Conservation (phyloP, 2,113 vertebrate species). For the Kryptolebias marmoratus region DNA sequence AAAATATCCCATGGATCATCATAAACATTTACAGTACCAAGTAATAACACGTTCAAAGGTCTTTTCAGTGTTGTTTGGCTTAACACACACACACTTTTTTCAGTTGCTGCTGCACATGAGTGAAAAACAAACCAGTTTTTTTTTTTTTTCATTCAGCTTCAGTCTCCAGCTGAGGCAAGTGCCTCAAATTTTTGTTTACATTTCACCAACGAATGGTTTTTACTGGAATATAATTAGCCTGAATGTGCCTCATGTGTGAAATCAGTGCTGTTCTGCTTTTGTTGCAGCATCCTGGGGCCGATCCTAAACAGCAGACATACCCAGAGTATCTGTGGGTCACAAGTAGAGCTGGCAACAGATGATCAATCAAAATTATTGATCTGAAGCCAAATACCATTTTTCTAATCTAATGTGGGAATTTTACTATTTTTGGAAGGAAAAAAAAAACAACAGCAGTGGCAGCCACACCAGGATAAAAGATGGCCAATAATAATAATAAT, state of each 20-base stretch:
- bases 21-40: constrained; percentile 19
- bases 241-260: constrained; percentile 20
- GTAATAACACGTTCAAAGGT: constrained; percentile 24
- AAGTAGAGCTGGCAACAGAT: background rate
- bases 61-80: constrained; percentile 17
- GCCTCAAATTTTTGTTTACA: constrained; percentile 6
- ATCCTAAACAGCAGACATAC: background rate
- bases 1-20: constrained; percentile 39
- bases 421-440: background rate
- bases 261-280: constrained; percentile 3
- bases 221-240: constrained; percentile 13
- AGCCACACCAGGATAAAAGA: background rate
- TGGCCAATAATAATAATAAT: background rate
- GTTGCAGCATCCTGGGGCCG: background rate
- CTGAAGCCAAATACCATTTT: background rate
- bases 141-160: constrained; percentile 41
- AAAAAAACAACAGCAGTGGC: background rate
- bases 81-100: constrained; percentile 1
- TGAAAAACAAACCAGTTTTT: constrained; percentile 52
- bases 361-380: background rate
- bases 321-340: background rate
- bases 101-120: background rate
- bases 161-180: constrained; percentile 33
- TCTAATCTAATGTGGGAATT: background rate
- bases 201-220: constrained; percentile 1